A percentile compares a stretch with the other conserved stretches of the same genome.
These are phyloP conservation scores for Holocentrus rufus DNA, from an alignment of 2,797 vertebrate genomes.

Conservation along the genomic window DNA sequence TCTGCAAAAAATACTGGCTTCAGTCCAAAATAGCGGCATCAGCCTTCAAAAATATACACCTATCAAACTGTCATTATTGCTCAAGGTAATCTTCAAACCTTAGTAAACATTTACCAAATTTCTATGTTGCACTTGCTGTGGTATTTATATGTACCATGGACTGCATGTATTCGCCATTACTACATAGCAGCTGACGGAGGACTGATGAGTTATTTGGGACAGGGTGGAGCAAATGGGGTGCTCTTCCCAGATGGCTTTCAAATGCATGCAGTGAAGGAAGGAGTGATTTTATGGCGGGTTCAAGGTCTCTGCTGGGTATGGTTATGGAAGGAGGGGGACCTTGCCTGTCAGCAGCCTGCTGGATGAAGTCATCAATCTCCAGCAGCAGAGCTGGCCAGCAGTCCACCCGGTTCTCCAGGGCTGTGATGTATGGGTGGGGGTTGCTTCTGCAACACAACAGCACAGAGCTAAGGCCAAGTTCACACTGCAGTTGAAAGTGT, in stretches of 20 bases:
- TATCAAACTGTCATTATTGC: no score
- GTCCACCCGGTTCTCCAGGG: conserved; percentile 91
- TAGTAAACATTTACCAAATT: background rate
- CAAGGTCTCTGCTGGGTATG: conserved; percentile 29
- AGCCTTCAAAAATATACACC: no score
- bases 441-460: conserved; percentile 80
- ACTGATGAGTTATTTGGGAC: conserved; percentile 22
- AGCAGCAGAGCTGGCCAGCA: conserved; percentile 91
- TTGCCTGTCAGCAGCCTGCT: conserved; percentile 87
- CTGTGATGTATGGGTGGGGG: conserved; percentile 91
- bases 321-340: conserved; percentile 9
- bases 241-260: conserved; percentile 37
- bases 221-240: background rate
- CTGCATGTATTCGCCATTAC: conserved; percentile 7
- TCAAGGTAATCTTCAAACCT: background rate
- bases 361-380: conserved; percentile 86
- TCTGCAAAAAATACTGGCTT: no score
- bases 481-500: background rate
- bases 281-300: conserved; percentile 26
- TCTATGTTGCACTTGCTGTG: background rate
- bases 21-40: no score
- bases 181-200: conserved; percentile 22
- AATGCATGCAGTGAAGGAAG: conserved; percentile 14
- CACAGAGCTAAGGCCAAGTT: conserved; percentile 10
- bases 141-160: background rate